These are phyloP conservation scores for Sepioteuthis lessoniana DNA, from an alignment of 2,888 invertebrate species.

Conservation along the genomic window DNA sequence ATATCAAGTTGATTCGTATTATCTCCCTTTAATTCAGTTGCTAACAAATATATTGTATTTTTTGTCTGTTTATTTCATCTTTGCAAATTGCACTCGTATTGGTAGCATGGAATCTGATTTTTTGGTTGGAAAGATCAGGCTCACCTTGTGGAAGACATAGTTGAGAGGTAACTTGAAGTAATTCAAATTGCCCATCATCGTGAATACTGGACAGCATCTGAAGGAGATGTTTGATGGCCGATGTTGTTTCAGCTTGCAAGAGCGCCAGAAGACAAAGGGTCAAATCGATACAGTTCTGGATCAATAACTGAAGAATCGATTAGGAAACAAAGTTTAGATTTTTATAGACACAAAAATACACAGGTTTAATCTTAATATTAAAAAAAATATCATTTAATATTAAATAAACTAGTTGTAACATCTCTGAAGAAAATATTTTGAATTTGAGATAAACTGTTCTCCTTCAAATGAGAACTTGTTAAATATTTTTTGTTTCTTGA, in stretches of 20 bases:
- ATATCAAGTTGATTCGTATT: no score
- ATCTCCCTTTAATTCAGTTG: no score
- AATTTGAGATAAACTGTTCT: no score
- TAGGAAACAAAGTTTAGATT: not conserved
- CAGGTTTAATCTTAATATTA: not conserved
- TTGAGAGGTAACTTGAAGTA: slow-evolving; percentile 66
- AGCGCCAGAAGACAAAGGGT: slow-evolving; percentile 67
- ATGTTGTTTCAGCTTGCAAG: slow-evolving; percentile 67
- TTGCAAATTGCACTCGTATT: no score
- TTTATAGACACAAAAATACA: not conserved
- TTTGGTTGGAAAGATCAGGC: slow-evolving; percentile 25
- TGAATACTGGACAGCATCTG: slow-evolving; percentile 65
- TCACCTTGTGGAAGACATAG: slow-evolving; percentile 69
- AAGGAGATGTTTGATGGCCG: slow-evolving; percentile 67
- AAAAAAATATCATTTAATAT: no score
- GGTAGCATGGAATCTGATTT: no score
- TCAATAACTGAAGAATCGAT: slow-evolving; percentile 62
- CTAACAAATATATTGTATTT: no score
- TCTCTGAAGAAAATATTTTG: no score
- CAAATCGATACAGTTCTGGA: slow-evolving; percentile 66
- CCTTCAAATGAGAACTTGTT: no score
- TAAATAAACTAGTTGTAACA: no score
- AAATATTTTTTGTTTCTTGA: no score
- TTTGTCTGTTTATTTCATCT: no score
- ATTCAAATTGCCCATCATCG: slow-evolving; percentile 59